Percentiles rank a stretch among this genome's conserved stretches.
phyloP scores from a whole-genome alignment of 2,797 vertebrate genomes.

The Pseudomugil gertrudae region DNA sequence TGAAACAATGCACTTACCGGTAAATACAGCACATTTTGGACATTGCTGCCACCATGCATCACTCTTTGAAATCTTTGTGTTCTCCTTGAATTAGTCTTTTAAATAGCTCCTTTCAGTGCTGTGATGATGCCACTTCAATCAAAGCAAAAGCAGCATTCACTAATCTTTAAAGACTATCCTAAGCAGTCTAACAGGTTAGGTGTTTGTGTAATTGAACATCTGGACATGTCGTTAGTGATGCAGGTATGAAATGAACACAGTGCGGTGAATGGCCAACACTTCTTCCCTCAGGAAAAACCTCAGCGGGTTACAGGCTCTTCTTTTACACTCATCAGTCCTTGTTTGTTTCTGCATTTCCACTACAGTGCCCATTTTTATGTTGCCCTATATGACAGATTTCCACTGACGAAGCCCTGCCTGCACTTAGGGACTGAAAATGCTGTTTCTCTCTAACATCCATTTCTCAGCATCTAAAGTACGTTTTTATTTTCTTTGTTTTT shows the following conservation, averaged over 20 bases:
- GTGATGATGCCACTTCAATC: background rate
- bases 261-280: too few relatives aligned
- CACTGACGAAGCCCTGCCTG: conserved; percentile 1
- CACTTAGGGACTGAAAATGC: background rate
- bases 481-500: background rate
- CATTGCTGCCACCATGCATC: too few relatives aligned
- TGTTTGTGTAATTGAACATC: background rate
- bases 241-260: background rate
- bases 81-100: background rate
- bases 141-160: background rate
- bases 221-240: background rate
- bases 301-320: background rate
- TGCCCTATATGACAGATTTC: conserved; percentile 14
- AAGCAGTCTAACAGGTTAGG: background rate
- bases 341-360: background rate
- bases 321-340: background rate
- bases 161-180: background rate
- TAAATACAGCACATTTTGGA: background rate
- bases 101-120: background rate
- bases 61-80: too few relatives aligned
- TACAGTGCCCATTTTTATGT: background rate
- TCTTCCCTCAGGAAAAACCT: background rate
- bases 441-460: conserved; percentile 3
- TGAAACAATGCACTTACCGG: too few relatives aligned
- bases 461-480: conserved; percentile 58